Conservation (phyloP, 2,797 vertebrate genomes). For the Yasuhikotakia modesta region DNA sequence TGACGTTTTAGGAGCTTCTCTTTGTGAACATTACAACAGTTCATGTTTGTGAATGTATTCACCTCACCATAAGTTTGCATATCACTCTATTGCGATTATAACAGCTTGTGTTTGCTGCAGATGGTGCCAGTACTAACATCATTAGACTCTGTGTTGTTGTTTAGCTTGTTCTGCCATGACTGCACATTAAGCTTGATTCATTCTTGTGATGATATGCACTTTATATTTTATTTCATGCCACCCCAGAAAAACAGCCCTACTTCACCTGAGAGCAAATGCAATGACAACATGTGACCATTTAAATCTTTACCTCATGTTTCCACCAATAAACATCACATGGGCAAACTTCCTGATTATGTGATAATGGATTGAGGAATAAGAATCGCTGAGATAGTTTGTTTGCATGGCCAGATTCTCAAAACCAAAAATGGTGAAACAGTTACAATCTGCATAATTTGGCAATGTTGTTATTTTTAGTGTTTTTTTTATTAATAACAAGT, state of each 20-base stretch:
- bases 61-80: slow-evolving; percentile 75
- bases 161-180: slow-evolving; percentile 58
- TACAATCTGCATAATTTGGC: slow-evolving; percentile 27
- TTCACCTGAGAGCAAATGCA: slow-evolving; percentile 42
- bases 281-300: slow-evolving; percentile 37
- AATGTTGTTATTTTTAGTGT: slow-evolving; percentile 31
- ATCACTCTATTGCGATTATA: slow-evolving; percentile 72
- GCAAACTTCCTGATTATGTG: not conserved
- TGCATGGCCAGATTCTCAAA: slow-evolving; percentile 32
- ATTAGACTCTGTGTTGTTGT: slow-evolving; percentile 61
- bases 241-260: slow-evolving; percentile 41
- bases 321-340: slow-evolving; percentile 20
- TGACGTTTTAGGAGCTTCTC: slow-evolving; percentile 51
- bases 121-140: slow-evolving; percentile 73
- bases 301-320: slow-evolving; percentile 38
- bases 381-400: slow-evolving; percentile 18
- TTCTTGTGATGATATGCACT: slow-evolving; percentile 71
- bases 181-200: slow-evolving; percentile 56
- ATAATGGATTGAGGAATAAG: slow-evolving; percentile 26
- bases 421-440: slow-evolving; percentile 35
- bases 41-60: slow-evolving; percentile 77
- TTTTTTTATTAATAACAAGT: slow-evolving; percentile 17
- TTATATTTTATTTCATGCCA: slow-evolving; percentile 68
- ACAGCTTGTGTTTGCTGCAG: slow-evolving; percentile 70
- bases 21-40: slow-evolving; percentile 61